Base-by-base conservation (phyloP, 2,888 invertebrate species). In the Nysson spinosus region DNA sequence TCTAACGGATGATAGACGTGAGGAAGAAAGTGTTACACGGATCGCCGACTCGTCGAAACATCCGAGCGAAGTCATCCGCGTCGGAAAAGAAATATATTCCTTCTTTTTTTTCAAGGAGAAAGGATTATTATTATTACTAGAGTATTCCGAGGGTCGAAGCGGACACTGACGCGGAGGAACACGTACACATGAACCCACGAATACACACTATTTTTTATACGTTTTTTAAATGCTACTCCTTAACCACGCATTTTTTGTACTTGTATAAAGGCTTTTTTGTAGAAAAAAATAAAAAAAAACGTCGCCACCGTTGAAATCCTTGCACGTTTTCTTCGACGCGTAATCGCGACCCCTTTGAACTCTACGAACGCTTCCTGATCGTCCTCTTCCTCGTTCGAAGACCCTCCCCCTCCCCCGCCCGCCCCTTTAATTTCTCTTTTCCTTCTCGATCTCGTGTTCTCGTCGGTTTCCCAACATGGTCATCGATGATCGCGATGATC, bases 221-320 rank as follows among this genome's bases (percentile, higher is more conserved):
- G 66, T 71, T 82, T n/a, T n/a, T 75, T 69, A 71, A 78, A 69
- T 69, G 70, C 75, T 81, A 77, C 69, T 76, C 69, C 65, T 80
- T 83, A 85, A 83, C 77, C 81, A 83, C 79, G 84, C 84, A 85
- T 81, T 85, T 85, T 84, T 87, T 86, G 69, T 86, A 86, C 84
- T 85, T 87, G 85, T 87, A 87, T 86, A 87, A 87, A 87, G 86
- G 87, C 86, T 87, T 86, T 84, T 87, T 86, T 86, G 81, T 84
- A 83, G 82, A 83, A 81, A 82, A 84, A 82, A 81, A 78, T 80
- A 79, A 79, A 85, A 84, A 84, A 83, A 85, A 82, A 82, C 84
- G 84, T 86, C 86, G 86, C 87, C 87, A 87, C 86, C 87, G 87
- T 85, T 83, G 72, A 80, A 75, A 50, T 11, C 34, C 24, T 42